Evolutionary conservation across 2,113 vertebrate genomes (phyloP), one percentile per base, ranked within the genome.

Genomic region (Pteruthius melanotis): DNA sequence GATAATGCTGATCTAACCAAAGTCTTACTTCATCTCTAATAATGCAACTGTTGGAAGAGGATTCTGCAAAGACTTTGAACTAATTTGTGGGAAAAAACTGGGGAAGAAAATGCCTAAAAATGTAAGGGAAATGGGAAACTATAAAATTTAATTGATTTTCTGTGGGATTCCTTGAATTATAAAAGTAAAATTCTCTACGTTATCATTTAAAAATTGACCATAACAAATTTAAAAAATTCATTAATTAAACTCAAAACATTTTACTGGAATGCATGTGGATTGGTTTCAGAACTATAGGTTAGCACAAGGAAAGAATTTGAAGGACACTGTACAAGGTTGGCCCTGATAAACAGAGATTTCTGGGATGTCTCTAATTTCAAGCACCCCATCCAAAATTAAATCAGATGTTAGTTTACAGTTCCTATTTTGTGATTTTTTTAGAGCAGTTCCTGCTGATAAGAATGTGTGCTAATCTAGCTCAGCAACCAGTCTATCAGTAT

Each of bases 401-500:
- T 76, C 15, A 82, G 21, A 19, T 79, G 26, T 11, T 76, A 83
- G 39, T 53, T 93, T 90, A 49, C 40, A 30, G 23, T 74, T 79
- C 33, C 7, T 61, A 52, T 47, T 86, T 94, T 57, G 40, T 81
- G 59, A 28, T 15, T 94, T 87, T 93, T 94, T 83, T 85, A 81
- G 45, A 92, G 49, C 61, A 83, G 37, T 21, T 83, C 49, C 71
- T 66, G 52, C 65, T 88, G 79, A 56, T 86, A 81, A 83, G 49
- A 95, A 61, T 44, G 37, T 78, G 35, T 20, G 6, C 21, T 95
- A 78, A 91, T 94, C 66, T 94, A 87, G 42, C 53, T 79, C 89
- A 95, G 71, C 45, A 91, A 64, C 83, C 53, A 81, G 39, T 76
- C 74, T 90, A 91, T 95, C 93, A 59, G 74, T 69, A 64, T 54